Evolutionary conservation across 2,797 vertebrate genomes (phyloP), one percentile per base, ranked within the genome.

Genomic region (Cuculus canorus): DNA sequence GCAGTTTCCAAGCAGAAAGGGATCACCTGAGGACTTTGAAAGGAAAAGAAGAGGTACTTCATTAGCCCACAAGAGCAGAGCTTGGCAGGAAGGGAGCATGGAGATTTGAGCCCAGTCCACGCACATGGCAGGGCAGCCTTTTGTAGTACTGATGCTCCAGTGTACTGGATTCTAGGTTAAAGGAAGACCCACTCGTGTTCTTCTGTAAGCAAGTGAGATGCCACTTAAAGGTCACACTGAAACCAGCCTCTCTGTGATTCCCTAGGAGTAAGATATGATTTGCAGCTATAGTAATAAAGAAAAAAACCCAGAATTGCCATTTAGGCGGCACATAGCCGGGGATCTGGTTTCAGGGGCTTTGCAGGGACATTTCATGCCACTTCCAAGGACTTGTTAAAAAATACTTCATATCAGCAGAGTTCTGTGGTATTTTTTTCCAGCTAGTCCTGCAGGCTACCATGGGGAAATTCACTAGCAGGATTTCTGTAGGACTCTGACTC

Each of bases 11-110:
- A 83, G 88, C 60, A 88, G 77, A 84, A 86, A 5, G 11, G 60
- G 82, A 95, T 93, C 92, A 94, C 95, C 95, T 93, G 92, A 96
- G 80, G 91, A 41, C 87, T 90, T 39, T 70, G 85, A 93, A 91
- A 90, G 60, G 66, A 48, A 65, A 91, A 90, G 92, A 86, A 93
- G 85, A 90, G 82, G 80, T 39, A 79, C 93, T 95, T 96, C 77
- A 91, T 95, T 93, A 96, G 71, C 47, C 76, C 47, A 75, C 65
- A 81, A 83, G 93, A 95, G 82, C 72, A 88, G 81, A 85, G 73
- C 91, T 88, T 9, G 0, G 93, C 79, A 37, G 92, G 91, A 90
- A 88, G 24, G 39, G 53, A 50, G 66, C 57, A 60, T 2, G 4
- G 60, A 28, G 64, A 56, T 76, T 21, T 84, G 83, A 93, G 82